Evolutionary conservation across 2,113 vertebrate genomes (phyloP).

Genomic region (Steatornis caripensis): DNA sequence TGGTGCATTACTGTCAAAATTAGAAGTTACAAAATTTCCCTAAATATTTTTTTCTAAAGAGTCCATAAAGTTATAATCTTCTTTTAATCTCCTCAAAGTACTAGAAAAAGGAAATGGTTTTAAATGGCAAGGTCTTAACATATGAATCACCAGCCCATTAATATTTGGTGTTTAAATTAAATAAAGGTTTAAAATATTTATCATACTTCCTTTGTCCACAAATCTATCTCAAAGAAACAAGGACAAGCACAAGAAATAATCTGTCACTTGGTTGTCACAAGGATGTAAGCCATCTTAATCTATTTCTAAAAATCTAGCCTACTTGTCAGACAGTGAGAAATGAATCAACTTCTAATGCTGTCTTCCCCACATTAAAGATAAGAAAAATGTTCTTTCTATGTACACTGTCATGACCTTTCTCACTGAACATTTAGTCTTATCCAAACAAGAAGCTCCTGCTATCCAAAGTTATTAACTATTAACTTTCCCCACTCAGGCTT

Average conservation of each 20-base stretch:
- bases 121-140: neutral
- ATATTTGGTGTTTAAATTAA: neutral
- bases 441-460: neutral
- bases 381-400: neutral
- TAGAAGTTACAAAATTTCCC: neutral
- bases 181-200: neutral
- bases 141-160: neutral
- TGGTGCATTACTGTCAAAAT: neutral
- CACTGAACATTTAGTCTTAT: neutral
- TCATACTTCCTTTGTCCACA: neutral
- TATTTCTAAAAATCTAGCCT: neutral
- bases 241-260: neutral
- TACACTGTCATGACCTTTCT: neutral
- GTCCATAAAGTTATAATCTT: neutral
- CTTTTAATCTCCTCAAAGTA: neutral
- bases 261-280: neutral
- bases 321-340: neutral
- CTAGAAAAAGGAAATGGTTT: neutral
- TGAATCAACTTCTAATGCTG: neutral
- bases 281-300: neutral
- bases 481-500: neutral
- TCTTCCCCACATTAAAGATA: neutral
- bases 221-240: neutral
- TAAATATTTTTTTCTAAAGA: neutral
- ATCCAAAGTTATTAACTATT: neutral